Conservation (phyloP, 2,888 invertebrate species). For the Pseudeuparius sepicola region DNA sequence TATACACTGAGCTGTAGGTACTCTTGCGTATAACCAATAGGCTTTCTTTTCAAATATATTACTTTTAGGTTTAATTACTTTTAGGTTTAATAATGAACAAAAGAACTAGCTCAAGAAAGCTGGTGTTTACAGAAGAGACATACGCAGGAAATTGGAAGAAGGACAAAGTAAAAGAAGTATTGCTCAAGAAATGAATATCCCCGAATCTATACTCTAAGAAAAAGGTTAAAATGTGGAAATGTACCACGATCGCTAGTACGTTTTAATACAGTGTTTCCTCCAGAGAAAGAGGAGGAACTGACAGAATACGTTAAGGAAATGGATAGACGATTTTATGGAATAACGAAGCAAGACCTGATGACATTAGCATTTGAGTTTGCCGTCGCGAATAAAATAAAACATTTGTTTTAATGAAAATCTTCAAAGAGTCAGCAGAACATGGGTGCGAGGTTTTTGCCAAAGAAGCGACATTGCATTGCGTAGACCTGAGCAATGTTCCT, state of each 20-base stretch:
- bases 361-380: conserved; percentile 4
- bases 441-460: conserved; percentile 3
- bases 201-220: conserved; percentile 10
- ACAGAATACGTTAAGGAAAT: conserved; percentile 8
- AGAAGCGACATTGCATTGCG: conserved; percentile 1
- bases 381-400: conserved; percentile 16
- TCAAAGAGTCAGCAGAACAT: conserved; percentile 6
- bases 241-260: conserved; percentile 10
- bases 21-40: too few relatives aligned
- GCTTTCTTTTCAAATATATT: too few relatives aligned
- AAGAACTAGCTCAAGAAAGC: conserved; percentile 5
- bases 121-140: conserved; percentile 3
- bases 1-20: too few relatives aligned
- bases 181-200: neutral
- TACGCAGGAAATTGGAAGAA: conserved; percentile 2
- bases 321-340: conserved; percentile 12
- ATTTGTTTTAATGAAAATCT: too few relatives aligned
- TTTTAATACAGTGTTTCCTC: conserved; percentile 7
- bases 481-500: conserved; percentile 2
- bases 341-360: conserved; percentile 10
- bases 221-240: conserved; percentile 8
- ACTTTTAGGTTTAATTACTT: too few relatives aligned
- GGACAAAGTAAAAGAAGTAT: conserved; percentile 11
- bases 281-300: conserved; percentile 4
- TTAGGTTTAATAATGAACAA: neutral